Evolutionary conservation across 2,113 vertebrate species (phyloP), one percentile per base, ranked within the genome.

Genomic region (Nothocercus nigrocapillus): DNA sequence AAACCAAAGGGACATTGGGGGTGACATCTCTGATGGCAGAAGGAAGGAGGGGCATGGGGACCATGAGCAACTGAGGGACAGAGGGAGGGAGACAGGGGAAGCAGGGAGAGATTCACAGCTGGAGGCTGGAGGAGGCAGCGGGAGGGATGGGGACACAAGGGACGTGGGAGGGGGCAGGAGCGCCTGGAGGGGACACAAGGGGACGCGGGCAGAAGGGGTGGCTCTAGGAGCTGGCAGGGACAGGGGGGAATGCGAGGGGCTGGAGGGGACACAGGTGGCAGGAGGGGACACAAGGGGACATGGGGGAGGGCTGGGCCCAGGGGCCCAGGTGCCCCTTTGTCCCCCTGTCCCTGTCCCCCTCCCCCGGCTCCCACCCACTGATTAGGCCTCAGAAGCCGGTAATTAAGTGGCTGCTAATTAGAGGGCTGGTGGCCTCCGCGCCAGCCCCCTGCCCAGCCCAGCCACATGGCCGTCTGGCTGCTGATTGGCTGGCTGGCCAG

Each of bases 351-450:
- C 49, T 22, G 49, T 7, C 22, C 22, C 22, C 22, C 51, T 27
- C 51, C 25, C 78, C 17, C 63, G 56, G 87, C 73, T 74, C n/a
- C 45, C 66, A 75, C 79, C 78, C 17, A 19, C 83, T 49, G 91
- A 92, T 95, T 94, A 88, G 77, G 78, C 85, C 88, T 66, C 47
- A 36, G 8, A 51, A 85, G 90, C 95, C 68, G 76, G 72, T 93
- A 97, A 94, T 96, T 94, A 97, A 69, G 30, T 84, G 13, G 67
- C 53, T 15, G 47, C 69, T 97, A 96, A 97, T 96, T 92, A 88
- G 36, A 85, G 28, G 62, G 54, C 82, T 30, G 82, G 77, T 53
- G 28, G 80, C 81, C 40, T 88, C 85, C 44, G 93, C 86, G 84
- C n/a, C 59, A 58, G 59, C 69, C 62, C 45, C 54, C 30, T 59